Conservation (phyloP, 1,140 invertebrate genomes). For the Tetramorium parvispinum region DNA sequence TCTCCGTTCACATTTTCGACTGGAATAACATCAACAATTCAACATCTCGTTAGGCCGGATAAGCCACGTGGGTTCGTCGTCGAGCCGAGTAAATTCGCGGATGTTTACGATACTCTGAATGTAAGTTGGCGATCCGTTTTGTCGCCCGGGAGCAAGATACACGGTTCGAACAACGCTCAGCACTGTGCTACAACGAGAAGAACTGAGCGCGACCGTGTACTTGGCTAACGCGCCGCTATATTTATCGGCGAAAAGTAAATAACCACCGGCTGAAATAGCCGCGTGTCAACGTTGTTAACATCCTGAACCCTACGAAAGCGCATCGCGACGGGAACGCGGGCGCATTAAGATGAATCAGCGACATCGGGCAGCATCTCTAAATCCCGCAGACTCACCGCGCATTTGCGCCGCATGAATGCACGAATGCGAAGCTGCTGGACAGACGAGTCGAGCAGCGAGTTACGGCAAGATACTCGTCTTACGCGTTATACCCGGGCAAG, state of each 20-base stretch:
- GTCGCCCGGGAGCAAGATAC: not conserved
- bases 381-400: slow-evolving; percentile 32
- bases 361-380: not conserved
- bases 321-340: not conserved
- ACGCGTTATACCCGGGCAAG: not conserved
- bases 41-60: not conserved
- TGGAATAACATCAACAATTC: not conserved
- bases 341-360: slow-evolving; percentile 52
- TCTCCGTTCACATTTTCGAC: not conserved
- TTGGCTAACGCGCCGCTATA: slow-evolving; percentile 46
- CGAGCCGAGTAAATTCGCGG: not conserved
- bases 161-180: not conserved
- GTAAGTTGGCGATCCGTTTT: not conserved
- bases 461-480: not conserved
- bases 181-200: not conserved
- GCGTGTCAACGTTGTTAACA: slow-evolving; percentile 50
- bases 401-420: slow-evolving; percentile 26
- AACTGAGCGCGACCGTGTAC: slow-evolving; percentile 1
- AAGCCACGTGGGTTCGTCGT: not conserved
- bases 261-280: slow-evolving; percentile 39
- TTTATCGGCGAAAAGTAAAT: slow-evolving; percentile 47
- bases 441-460: not conserved
- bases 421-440: not conserved
- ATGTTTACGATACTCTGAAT: not conserved
- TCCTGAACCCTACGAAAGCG: slow-evolving; percentile 2